Conservation (phyloP, 2,797 vertebrate genomes). For the Paramormyrops hopkinsi region DNA sequence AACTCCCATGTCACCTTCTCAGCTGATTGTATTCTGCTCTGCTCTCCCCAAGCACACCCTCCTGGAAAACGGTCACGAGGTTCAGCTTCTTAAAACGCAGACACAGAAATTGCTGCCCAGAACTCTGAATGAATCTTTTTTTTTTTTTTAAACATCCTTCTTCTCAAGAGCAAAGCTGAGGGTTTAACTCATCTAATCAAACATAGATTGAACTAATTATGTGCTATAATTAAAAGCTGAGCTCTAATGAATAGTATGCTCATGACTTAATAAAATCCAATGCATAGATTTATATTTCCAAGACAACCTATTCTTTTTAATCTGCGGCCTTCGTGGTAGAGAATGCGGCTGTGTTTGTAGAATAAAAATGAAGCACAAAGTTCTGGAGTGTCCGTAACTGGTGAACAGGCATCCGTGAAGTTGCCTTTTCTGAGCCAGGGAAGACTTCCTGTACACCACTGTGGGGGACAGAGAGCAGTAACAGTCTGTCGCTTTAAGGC, state of each 20-base stretch:
- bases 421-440: background rate
- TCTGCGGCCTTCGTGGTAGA: background rate
- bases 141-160: background rate
- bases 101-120: background rate
- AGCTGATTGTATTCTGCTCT: background rate
- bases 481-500: background rate
- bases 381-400: background rate
- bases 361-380: background rate
- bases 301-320: background rate
- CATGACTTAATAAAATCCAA: background rate
- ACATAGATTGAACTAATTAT: constrained; percentile 10
- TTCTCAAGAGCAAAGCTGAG: constrained; percentile 8
- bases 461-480: background rate
- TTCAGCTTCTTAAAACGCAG: background rate
- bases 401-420: background rate
- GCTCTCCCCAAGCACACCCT: background rate
- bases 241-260: constrained; percentile 2
- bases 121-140: background rate
- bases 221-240: constrained; percentile 4
- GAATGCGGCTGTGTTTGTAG: background rate
- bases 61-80: background rate
- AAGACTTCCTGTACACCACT: background rate
- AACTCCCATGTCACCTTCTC: background rate
- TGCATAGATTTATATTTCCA: background rate
- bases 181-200: constrained; percentile 1